Base-by-base conservation (phyloP, 2,888 invertebrate species). In the Altica lythri region DNA sequence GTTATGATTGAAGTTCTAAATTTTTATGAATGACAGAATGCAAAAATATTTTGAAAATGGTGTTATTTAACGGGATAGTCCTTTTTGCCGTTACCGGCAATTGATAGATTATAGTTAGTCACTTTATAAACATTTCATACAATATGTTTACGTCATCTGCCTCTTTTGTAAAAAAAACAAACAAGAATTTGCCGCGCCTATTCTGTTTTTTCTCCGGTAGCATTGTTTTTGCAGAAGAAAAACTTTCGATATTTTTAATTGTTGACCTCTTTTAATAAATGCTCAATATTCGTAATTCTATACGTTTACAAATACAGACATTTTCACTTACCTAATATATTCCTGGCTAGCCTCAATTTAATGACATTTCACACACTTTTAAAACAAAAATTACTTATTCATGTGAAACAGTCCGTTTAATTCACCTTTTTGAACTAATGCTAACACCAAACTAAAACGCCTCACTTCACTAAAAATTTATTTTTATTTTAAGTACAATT, bases 131-230 rank as follows among this genome's bases (percentile, higher is more conserved):
- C 30, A 48, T 48, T 47, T 48, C 17, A n/a, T 38, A 29, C 30
- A 30, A 48, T 48, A 38, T 48, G 48, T 48, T 48, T 38, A 48
- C 48, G 48, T 48, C 48, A 48, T 48, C 48, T 48, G 19, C 48
- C 38, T 38, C 30, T 35, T 6, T 48, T 48, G 30, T 38, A 48
- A 48, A 48, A n/a, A 38, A 48, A 55, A 51, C 46, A 55, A 55
- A 51, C 46, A 50, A 55, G 50, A 51, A 55, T 46, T 55, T 51
- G 55, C 55, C 55, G 55, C 55, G 50, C 50, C 55, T 49, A 38
- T 38, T 50, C 25, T 35, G 49, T 25, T 54, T 42, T 48, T 44
- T 44, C 29, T 44, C 38, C 25, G 40, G 34, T 45, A 34, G 12
- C 30, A 48, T 48, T 48, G 18, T 48, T 18, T 48, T 38, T 12